Evolutionary conservation across 2,888 invertebrate species (phyloP).

Genomic region (Calliopum simillimum): DNA sequence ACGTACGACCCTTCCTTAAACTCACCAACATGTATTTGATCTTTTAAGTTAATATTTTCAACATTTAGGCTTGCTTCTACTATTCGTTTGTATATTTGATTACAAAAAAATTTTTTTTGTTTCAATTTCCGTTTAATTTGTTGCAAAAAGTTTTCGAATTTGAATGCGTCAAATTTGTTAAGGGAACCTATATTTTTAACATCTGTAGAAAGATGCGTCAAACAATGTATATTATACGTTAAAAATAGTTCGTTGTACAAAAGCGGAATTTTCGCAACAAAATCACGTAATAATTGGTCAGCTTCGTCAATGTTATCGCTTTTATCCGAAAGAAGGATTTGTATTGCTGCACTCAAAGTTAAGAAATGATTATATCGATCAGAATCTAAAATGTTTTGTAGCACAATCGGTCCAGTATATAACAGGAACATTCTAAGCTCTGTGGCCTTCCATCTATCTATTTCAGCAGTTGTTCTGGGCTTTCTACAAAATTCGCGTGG

Average conservation of each 20-base stretch:
- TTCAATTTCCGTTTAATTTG: neutral
- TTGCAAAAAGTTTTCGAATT: neutral
- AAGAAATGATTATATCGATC: neutral
- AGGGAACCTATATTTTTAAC: conserved; percentile 2
- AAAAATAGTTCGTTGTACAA: neutral
- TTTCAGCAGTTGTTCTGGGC: neutral
- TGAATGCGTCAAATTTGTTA: neutral
- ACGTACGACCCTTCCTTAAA: too few relatives aligned
- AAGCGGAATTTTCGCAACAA: neutral
- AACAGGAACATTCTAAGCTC: conserved; percentile 25
- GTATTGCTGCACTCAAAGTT: neutral
- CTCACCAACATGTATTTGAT: neutral
- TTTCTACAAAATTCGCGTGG: neutral
- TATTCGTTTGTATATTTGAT: neutral
- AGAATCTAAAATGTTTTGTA: conserved; percentile 8
- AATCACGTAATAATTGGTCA: neutral
- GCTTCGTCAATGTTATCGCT: conserved; percentile 5
- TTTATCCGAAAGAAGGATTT: neutral
- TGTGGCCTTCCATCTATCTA: conserved; percentile 25
- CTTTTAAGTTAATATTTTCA: neutral
- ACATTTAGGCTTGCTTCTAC: neutral
- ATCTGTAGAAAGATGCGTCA: neutral
- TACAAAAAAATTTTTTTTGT: neutral
- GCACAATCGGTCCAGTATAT: conserved; percentile 22
- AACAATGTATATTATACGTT: neutral